These are phyloP conservation scores for Dasyornis broadbenti DNA, from an alignment of 2,113 vertebrate species.

Conservation along the genomic window DNA sequence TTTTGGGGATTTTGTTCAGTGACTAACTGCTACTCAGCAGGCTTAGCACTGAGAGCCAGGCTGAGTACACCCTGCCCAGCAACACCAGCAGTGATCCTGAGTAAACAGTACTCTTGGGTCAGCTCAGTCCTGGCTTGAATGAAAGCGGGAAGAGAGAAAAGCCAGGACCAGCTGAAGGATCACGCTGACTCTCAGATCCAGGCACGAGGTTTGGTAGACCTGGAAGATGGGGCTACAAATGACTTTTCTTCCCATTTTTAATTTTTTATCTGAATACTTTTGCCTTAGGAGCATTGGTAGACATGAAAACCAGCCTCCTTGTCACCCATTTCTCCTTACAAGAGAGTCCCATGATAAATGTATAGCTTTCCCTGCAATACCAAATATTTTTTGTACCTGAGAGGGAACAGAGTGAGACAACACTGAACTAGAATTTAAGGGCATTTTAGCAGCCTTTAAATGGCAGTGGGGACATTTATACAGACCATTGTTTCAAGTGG, in stretches of 20 bases:
- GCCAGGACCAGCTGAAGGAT: not conserved
- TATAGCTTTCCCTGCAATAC: not conserved
- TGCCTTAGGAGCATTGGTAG: not conserved
- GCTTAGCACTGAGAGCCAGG: not conserved
- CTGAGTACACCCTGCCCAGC: not conserved
- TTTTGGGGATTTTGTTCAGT: slow-evolving; percentile 22
- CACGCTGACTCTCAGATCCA: not conserved
- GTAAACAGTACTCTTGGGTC: not conserved
- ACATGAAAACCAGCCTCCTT: not conserved
- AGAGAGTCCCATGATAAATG: not conserved
- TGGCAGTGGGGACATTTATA: not conserved
- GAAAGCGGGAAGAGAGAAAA: not conserved
- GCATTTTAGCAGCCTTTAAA: not conserved
- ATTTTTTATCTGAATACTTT: not conserved
- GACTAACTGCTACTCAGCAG: not conserved
- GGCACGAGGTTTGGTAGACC: not conserved
- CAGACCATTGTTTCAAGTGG: not conserved
- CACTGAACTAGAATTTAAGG: not conserved
- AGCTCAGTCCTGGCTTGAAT: not conserved
- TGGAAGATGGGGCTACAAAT: not conserved
- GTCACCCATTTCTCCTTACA: not conserved
- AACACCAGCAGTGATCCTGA: not conserved
- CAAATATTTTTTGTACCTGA: not conserved
- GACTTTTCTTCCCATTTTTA: not conserved
- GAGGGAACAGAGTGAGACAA: not conserved